Evolutionary conservation across 2,113 vertebrate species (phyloP), one percentile per base, ranked within the genome.

Genomic region (Trachemys scripta): DNA sequence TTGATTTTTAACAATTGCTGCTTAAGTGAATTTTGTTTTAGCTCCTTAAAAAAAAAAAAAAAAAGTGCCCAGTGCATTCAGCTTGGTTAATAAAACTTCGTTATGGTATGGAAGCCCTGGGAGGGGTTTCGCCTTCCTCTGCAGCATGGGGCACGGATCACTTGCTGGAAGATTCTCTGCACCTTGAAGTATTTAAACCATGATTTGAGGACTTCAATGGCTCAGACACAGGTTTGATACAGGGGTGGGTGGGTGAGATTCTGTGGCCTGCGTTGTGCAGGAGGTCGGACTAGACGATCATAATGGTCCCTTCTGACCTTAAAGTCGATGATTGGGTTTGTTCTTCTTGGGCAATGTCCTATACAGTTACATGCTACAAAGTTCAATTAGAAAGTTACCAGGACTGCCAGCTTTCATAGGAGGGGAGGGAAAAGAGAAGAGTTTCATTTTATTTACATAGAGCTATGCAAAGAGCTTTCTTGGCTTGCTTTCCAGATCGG

Each of bases 381-480:
- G 5, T 2, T 57, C 90, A 86, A 3, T 5, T 81, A 82, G 80
- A 97, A 6, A 27, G 10, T 90, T 80, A 54, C 62, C 94, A 3
- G 16, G 80, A 87, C 96, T 90, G 94, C 80, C 94, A 90, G 96
- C 87, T 89, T 75, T 7, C 35, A 42, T 80, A 85, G 56, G n/a
- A 69, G 83, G 49, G n/a, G 80, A 57, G 83, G 22, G 79, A 80
- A 10, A 27, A 9, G 14, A n/a, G 78, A 78, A 57, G 80, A 81
- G 93, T 85, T 79, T 35, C 0, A 0, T 14, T 93, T 82, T 75
- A 88, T 95, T 96, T 81, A 49, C 90, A 83, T 0, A 4, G 84
- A 87, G 88, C 72, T 57, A 87, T 76, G 84, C 90, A 96, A 81
- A 96, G 91, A 96, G 96, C 92, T 45, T 13, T 94, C 90, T 87